Percentiles rank a stretch among this genome's conserved stretches.
phyloP scores from a whole-genome alignment of 2,888 invertebrate genomes.

The Rhaphigaster nebulosa region DNA sequence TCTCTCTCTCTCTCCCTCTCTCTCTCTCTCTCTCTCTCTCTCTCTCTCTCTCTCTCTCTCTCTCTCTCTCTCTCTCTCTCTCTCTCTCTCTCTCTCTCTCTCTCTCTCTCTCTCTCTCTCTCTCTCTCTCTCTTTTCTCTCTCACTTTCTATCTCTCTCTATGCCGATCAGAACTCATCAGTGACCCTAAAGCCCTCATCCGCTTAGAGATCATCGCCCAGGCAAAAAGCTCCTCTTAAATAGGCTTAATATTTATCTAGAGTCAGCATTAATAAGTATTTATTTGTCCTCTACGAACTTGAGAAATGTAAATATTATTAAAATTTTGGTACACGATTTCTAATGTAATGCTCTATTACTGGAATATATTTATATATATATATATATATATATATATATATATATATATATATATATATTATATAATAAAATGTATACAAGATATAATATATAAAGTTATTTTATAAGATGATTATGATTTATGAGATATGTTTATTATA shows the following conservation, averaged over 20 bases:
- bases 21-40: not conserved
- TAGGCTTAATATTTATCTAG: conserved; percentile 4
- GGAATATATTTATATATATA: no score
- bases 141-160: no score
- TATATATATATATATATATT: no score
- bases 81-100: conserved; percentile 24
- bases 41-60: not conserved
- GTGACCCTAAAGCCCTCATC: conserved; percentile 24
- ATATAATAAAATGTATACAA: no score
- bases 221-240: not conserved
- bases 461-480: no score
- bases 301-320: not conserved
- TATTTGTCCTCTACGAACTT: not conserved
- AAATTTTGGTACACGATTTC: not conserved
- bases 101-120: not conserved
- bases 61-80: not conserved
- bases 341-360: not conserved
- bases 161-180: conserved; percentile 27
- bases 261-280: not conserved
- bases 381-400: no score
- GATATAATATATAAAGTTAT: no score
- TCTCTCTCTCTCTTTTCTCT: not conserved
- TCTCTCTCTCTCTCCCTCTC: not conserved
- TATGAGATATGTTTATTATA: no score
- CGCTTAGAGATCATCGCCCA: conserved; percentile 28